Evolutionary conservation across 2,888 invertebrate species (phyloP).

Genomic region (Aspidapion aeneum): DNA sequence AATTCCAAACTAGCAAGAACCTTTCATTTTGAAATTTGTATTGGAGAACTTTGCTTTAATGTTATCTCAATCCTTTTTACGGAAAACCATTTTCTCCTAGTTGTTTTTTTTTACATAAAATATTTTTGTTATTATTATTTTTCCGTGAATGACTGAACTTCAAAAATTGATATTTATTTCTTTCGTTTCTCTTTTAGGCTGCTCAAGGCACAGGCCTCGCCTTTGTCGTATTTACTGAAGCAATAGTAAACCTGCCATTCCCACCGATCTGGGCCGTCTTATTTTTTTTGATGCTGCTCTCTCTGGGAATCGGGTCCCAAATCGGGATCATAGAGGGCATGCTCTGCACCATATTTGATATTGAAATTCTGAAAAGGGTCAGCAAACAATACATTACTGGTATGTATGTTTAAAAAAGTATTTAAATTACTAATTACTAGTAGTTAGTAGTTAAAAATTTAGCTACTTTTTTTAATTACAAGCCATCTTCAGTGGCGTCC

Average conservation of each 20-base stretch:
- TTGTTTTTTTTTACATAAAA: too few relatives aligned
- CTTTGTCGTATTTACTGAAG: conserved; percentile 96
- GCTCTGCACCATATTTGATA: conserved; percentile 92
- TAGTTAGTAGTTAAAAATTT: too few relatives aligned
- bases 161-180: not conserved
- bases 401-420: conserved; percentile 39
- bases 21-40: too few relatives aligned
- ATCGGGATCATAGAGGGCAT: conserved; percentile 96
- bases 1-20: too few relatives aligned
- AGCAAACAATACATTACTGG: conserved; percentile 88
- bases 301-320: conserved; percentile 91
- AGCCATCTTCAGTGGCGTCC: too few relatives aligned
- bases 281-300: conserved; percentile 93
- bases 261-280: conserved; percentile 95
- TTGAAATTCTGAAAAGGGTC: conserved; percentile 84
- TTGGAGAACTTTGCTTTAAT: too few relatives aligned
- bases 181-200: conserved; percentile 57
- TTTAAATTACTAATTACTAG: too few relatives aligned
- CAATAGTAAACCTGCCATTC: conserved; percentile 89
- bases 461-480: not conserved
- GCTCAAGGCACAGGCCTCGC: conserved; percentile 95
- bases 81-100: too few relatives aligned
- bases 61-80: too few relatives aligned
- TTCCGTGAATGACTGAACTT: too few relatives aligned
- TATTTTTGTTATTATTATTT: too few relatives aligned